These are phyloP conservation scores for Drosophila orosa DNA, from an alignment of 1,140 invertebrate species.

Conservation along the genomic window DNA sequence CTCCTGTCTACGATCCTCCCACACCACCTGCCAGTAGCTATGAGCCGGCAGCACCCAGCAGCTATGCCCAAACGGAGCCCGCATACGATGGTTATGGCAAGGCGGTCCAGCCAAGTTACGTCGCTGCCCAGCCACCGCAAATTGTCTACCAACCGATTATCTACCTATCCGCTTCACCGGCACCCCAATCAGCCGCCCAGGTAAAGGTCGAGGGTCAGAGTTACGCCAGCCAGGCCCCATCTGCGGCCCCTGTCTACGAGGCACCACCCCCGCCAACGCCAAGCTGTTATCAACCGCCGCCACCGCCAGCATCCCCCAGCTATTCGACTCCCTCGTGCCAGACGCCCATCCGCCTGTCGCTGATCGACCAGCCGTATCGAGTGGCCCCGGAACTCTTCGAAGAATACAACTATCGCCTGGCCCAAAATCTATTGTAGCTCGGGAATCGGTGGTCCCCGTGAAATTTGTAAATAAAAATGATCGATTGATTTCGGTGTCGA, in stretches of 20 bases:
- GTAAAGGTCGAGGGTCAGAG: constrained; percentile 4
- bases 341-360: constrained; percentile 56
- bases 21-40: constrained; percentile 19
- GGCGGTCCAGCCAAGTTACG: constrained; percentile 28
- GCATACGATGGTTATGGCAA: constrained; percentile 39
- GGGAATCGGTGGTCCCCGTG: neutral
- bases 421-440: constrained; percentile 45
- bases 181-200: constrained; percentile 10
- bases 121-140: constrained; percentile 43
- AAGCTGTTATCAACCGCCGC: constrained; percentile 16
- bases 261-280: constrained; percentile 10
- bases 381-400: constrained; percentile 73
- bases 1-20: constrained; percentile 1
- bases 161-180: constrained; percentile 48
- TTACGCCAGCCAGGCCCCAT: constrained; percentile 21
- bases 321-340: constrained; percentile 47
- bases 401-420: constrained; percentile 69
- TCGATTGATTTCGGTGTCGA: constrained; percentile 27
- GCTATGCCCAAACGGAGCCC: constrained; percentile 19
- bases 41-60: constrained; percentile 18
- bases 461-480: constrained; percentile 67
- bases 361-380: constrained; percentile 69
- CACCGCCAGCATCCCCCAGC: constrained; percentile 11
- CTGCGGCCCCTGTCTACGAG: constrained; percentile 22
- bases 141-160: constrained; percentile 76